phyloP scores from a whole-genome alignment of 2,888 invertebrate species.

The Chymomyza amoena region DNA sequence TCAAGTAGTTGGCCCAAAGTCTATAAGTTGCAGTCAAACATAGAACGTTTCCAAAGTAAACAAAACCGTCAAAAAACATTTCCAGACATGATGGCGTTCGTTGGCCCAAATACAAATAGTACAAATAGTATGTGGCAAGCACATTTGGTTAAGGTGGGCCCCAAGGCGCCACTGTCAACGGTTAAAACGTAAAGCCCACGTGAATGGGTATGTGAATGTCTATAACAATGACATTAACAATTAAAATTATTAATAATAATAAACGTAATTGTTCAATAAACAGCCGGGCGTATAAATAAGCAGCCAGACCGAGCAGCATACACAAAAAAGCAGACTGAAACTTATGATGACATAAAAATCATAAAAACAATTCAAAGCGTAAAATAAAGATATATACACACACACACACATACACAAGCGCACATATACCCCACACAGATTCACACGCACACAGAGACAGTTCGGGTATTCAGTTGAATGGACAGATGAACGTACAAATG shows the following conservation, averaged over 20 bases:
- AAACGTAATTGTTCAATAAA: slow-evolving; percentile 75
- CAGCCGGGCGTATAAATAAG: slow-evolving; percentile 59
- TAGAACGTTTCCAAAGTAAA: slow-evolving; percentile 26
- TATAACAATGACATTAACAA: slow-evolving; percentile 69
- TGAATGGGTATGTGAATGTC: slow-evolving; percentile 35
- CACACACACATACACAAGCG: slow-evolving; percentile 13
- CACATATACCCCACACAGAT: neutral
- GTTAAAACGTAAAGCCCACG: slow-evolving; percentile 13
- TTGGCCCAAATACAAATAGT: slow-evolving; percentile 22
- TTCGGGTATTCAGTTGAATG: neutral
- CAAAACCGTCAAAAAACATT: slow-evolving; percentile 16
- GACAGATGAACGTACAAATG: neutral
- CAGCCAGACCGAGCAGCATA: slow-evolving; percentile 35
- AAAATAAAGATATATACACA: slow-evolving; percentile 66
- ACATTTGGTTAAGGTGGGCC: slow-evolving; percentile 18
- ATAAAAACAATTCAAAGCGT: slow-evolving; percentile 77
- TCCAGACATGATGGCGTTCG: slow-evolving; percentile 50
- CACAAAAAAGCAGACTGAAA: slow-evolving; percentile 40
- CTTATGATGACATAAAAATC: slow-evolving; percentile 77
- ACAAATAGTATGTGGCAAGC: slow-evolving; percentile 12
- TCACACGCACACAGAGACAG: neutral
- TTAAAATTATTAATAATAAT: slow-evolving; percentile 73
- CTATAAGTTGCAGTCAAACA: neutral
- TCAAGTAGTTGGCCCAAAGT: slow-evolving; percentile 4
- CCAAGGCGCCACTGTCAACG: slow-evolving; percentile 37